Base-by-base conservation (phyloP, 2,888 invertebrate genomes). In the Cerastis rubricosa region DNA sequence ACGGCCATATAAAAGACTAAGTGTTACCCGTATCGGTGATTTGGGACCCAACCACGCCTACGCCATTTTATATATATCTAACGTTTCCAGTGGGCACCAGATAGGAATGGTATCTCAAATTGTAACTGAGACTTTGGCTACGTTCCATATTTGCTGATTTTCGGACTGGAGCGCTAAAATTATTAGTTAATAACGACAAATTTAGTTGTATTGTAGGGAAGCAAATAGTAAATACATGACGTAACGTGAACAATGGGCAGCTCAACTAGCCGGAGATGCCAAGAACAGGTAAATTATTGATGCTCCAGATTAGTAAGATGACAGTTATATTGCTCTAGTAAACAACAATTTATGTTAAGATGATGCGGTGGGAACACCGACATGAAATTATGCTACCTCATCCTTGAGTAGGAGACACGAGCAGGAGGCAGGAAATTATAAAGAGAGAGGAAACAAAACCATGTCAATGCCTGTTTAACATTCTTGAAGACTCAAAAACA, bases 1-100 rank as follows among this genome's bases (percentile, higher is more conserved):
- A 92, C 89, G 90, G 91, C 88, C 89, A 88, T 92, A 91, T 92
- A 92, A 87, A 91, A 92, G 90, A 90, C 90, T 92, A 90, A 92
- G 91, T 90, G 90, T 89, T 89, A 85, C 90, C 90, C 91, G 89
- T 91, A 92, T 92, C 89, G 91, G 87, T 89, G 91, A 90, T 91
- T 90, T 88, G 92, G 91, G 92, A 89, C 88, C 78, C 82, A 68
- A 81, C 85, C 89, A 88, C 89, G 89, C 88, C 90, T 85, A 87
- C 86, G 74, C 85, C 76, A 76, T 87, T 87, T 83, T 88, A 84
- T 87, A 84, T 87, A 81, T 67, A 88, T 81, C 76, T 86, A 85
- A 81, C 83, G 80, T 76, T 83, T 79, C 84, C 76, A 78, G 80
- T 75, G 82, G 84, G 78, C 82, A 83, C 81, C 63, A 88, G 91